phyloP scores from a whole-genome alignment of 1,140 invertebrate genomes.

The Lucilia sericata region DNA sequence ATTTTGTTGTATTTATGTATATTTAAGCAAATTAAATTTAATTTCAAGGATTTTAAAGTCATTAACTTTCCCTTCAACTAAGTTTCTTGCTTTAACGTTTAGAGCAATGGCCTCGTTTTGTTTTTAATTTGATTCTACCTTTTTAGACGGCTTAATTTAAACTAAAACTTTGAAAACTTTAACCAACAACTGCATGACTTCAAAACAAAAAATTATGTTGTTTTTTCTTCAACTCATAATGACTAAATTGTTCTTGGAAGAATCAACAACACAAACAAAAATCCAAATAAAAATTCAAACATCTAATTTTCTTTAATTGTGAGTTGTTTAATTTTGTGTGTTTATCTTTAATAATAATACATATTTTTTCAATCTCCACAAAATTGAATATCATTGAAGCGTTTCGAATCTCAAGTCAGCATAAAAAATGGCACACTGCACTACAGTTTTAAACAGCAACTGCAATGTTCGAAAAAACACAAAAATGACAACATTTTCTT shows the following conservation, averaged over 20 bases:
- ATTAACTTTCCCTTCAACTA: not conserved
- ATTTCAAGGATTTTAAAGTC: not conserved
- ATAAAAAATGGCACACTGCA: too few species aligned
- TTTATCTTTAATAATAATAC: too few species aligned
- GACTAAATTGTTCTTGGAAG: not conserved
- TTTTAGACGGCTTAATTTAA: not conserved
- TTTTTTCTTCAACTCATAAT: not conserved
- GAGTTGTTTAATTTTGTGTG: too few species aligned
- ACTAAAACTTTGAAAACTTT: not conserved
- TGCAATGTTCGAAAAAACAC: too few species aligned
- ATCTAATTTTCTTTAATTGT: not conserved
- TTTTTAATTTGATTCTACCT: not conserved
- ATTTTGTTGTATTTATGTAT: too few species aligned
- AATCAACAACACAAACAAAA: not conserved
- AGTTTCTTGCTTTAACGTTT: not conserved
- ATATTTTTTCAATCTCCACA: not conserved
- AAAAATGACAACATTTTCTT: too few species aligned
- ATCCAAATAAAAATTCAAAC: not conserved
- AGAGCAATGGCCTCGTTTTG: not conserved
- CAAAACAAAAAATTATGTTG: not conserved
- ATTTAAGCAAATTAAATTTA: too few species aligned
- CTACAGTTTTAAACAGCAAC: not conserved
- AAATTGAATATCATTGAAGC: slow-evolving; percentile 7
- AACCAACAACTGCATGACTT: not conserved
- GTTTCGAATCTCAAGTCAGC: not conserved